These are phyloP conservation scores for Danaus plexippus DNA, from an alignment of 1,140 invertebrate genomes.

Conservation along the genomic window DNA sequence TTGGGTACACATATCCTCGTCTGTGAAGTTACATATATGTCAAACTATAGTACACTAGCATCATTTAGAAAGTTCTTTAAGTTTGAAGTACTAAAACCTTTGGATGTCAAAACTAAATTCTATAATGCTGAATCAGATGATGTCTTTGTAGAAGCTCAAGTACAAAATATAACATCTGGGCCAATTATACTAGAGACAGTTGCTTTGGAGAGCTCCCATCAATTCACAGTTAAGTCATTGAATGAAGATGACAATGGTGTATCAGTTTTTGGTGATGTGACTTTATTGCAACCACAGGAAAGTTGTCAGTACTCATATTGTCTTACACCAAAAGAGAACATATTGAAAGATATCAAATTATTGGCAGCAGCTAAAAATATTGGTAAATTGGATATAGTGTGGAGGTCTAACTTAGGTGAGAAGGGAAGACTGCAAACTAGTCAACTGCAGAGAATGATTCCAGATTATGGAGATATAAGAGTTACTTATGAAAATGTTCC, in stretches of 20 bases:
- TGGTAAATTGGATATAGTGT: slow-evolving; percentile 97
- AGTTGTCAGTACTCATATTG: slow-evolving; percentile 96
- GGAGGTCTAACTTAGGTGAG: slow-evolving; percentile 96
- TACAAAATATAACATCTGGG: slow-evolving; percentile 93
- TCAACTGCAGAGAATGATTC: slow-evolving; percentile 91
- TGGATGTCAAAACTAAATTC: slow-evolving; percentile 99
- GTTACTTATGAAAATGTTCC: slow-evolving; percentile 87
- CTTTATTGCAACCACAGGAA: slow-evolving; percentile 83
- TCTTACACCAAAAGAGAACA: slow-evolving; percentile 83
- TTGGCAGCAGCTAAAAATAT: slow-evolving; percentile 90
- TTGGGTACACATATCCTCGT: slow-evolving; percentile 97
- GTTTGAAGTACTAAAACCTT: slow-evolving; percentile 97
- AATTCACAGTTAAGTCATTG: slow-evolving; percentile 83
- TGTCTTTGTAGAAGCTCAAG: slow-evolving; percentile 96
- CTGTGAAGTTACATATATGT: slow-evolving; percentile 94
- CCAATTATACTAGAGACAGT: slow-evolving; percentile 95
- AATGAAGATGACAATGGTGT: slow-evolving; percentile 76
- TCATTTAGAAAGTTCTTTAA: slow-evolving; percentile 98
- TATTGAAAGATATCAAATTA: slow-evolving; percentile 81
- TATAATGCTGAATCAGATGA: slow-evolving; percentile 98
- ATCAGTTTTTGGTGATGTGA: slow-evolving; percentile 89
- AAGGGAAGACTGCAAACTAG: slow-evolving; percentile 95
- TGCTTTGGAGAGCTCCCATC: slow-evolving; percentile 89
- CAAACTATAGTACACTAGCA: slow-evolving; percentile 77
- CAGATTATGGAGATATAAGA: slow-evolving; percentile 90